Evolutionary conservation across 2,888 invertebrate genomes (phyloP), one percentile per base, ranked within the genome.

Genomic region (Nomada flava): DNA sequence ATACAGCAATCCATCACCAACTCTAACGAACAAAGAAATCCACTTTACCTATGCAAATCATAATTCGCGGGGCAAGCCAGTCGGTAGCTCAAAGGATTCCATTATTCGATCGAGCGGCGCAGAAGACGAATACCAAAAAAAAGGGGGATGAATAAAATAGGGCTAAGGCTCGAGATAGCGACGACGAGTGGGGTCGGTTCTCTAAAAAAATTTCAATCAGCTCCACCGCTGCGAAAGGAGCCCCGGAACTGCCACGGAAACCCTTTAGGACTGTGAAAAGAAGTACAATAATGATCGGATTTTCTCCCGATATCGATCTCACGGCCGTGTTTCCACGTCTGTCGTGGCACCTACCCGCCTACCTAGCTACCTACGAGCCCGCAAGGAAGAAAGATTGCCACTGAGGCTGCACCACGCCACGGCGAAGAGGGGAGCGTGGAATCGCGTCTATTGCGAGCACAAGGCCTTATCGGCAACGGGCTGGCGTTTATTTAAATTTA

Each of bases 401-500:
- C 64, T 62, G 76, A 76, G 86, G 57, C 67, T 63, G 64, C 62
- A 55, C 36, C 2, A 11, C 11, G 18, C 26, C 26, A 60, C 52
- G 57, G 59, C 62, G 73, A 42, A 47, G 71, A 53, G 52, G 60
- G 15, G 60, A 26, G 36, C 57, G 74, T 68, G 63, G 70, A 69
- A 10, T 20, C 71, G 73, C 68, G 60, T 82, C 79, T 86, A 88
- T 84, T 78, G 81, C 85, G 76, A 84, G 63, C 80, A 26, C 60
- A 79, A 71, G 87, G 86, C 87, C 89, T 92, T 91, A 91, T 92
- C 91, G 88, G 86, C 86, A 87, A 89, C 86, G 87, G 86, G 88
- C 86, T 89, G 90, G 89, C 92, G 88, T 92, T 93, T 93, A 92
- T 93, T 93, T 92, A 92, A 93, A 93, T 93, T 93, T 92, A 91